Conservation (phyloP, 2,113 vertebrate species). For the Limnothrissa miodon region DNA sequence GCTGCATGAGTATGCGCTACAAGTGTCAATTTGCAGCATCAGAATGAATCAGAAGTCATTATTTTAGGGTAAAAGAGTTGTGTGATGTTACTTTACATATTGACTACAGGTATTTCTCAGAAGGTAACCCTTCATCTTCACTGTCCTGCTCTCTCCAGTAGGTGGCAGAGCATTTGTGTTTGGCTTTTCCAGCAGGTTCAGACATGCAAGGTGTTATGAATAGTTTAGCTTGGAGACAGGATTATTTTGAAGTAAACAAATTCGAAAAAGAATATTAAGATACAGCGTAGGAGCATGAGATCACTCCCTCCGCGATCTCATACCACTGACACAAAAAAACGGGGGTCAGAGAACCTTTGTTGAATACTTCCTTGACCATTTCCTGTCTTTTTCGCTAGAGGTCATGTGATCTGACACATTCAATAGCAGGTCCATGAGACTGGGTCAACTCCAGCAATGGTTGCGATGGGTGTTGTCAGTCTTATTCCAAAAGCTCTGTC, state of each 20-base stretch:
- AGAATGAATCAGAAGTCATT: too few species aligned
- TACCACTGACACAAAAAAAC: neutral
- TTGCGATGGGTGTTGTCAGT: neutral
- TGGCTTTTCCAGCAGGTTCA: neutral
- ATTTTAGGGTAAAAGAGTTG: too few species aligned
- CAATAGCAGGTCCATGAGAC: neutral
- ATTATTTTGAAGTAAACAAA: neutral
- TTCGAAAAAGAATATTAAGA: neutral
- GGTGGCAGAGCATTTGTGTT: neutral
- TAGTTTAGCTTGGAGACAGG: neutral
- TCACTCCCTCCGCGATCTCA: neutral
- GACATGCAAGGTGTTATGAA: neutral
- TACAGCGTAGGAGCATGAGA: neutral
- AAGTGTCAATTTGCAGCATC: neutral
- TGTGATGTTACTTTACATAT: neutral
- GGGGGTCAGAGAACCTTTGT: constrained; percentile 7
- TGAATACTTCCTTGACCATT: neutral
- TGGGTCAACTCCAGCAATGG: neutral
- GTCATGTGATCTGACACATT: neutral
- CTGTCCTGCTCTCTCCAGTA: neutral
- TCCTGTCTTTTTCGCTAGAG: neutral
- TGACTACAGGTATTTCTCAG: neutral
- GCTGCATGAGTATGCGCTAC: neutral
- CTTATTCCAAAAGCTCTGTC: neutral
- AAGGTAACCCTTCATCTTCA: neutral